A percentile compares a stretch with the other conserved stretches of the same genome.
Evolutionary conservation across 1,140 invertebrate species (phyloP).

Genomic region (Acyrthosiphon pisum): DNA sequence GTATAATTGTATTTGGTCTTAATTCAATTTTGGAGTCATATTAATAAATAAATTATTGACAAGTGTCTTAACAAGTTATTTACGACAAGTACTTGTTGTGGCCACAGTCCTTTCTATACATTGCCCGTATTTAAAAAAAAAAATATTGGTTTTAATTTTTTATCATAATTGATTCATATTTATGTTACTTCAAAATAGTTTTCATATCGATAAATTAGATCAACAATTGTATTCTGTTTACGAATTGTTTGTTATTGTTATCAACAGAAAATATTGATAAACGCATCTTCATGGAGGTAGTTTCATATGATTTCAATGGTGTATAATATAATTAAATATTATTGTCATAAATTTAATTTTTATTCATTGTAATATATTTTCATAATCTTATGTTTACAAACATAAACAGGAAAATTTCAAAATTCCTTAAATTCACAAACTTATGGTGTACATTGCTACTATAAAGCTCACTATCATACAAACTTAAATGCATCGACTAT

Average conservation of each 20-base stretch:
- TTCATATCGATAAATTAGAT: not conserved
- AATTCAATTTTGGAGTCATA: not conserved
- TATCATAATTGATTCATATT: not conserved
- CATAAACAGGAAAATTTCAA: not conserved
- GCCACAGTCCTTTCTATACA: rapidly evolving
- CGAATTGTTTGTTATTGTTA: not conserved
- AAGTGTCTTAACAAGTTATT: too few species aligned
- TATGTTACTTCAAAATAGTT: not conserved
- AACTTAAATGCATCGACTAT: not conserved
- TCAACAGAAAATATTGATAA: not conserved
- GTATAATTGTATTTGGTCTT: too few species aligned
- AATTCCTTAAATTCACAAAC: not conserved
- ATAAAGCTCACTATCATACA: not conserved
- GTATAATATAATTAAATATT: not conserved
- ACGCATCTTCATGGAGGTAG: not conserved
- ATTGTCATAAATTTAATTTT: not conserved
- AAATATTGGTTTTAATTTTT: not conserved
- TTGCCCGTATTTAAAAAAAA: not conserved
- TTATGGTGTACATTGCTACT: not conserved
- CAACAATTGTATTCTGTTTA: not conserved
- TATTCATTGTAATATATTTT: not conserved
- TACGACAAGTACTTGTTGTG: too few species aligned
- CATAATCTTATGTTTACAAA: not conserved
- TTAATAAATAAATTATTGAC: not conserved
- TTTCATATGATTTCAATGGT: not conserved